Evolutionary conservation across 2,113 vertebrate species (phyloP).

Genomic region (Speoplatyrhinus poulsoni): DNA sequence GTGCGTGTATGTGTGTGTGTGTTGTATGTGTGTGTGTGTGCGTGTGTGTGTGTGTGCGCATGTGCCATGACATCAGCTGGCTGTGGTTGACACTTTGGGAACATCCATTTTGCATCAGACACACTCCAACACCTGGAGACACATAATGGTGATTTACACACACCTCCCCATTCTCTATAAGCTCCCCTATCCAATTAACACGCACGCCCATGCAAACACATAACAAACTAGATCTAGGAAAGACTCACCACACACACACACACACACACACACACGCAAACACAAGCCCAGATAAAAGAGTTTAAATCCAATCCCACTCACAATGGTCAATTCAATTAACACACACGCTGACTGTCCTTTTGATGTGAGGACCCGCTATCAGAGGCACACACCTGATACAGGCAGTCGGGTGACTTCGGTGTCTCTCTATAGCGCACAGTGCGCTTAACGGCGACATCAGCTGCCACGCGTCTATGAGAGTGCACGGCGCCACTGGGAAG

Average conservation of each 20-base stretch:
- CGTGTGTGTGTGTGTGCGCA: slow-evolving; percentile 6
- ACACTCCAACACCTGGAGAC: slow-evolving; percentile 38
- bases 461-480: no score
- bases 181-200: slow-evolving; percentile 58
- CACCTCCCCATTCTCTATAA: slow-evolving; percentile 56
- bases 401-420: no score
- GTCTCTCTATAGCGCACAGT: no score
- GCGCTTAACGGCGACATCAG: no score
- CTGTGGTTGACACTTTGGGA: slow-evolving; percentile 19
- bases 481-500: no score
- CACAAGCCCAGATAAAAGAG: slow-evolving; percentile 17
- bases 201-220: not conserved
- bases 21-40: not conserved
- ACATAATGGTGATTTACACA: slow-evolving; percentile 40
- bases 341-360: slow-evolving; percentile 55
- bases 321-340: slow-evolving; percentile 65
- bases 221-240: no score
- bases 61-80: not conserved
- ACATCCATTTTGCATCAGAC: slow-evolving; percentile 62
- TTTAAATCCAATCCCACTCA: slow-evolving; percentile 43
- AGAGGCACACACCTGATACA: slow-evolving; percentile 13
- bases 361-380: slow-evolving; percentile 70
- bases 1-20: slow-evolving; percentile 6
- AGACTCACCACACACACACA: slow-evolving; percentile 26
- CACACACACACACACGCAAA: slow-evolving; percentile 4